phyloP scores from a whole-genome alignment of 2,797 vertebrate species.

The Cyclopterus lumpus region DNA sequence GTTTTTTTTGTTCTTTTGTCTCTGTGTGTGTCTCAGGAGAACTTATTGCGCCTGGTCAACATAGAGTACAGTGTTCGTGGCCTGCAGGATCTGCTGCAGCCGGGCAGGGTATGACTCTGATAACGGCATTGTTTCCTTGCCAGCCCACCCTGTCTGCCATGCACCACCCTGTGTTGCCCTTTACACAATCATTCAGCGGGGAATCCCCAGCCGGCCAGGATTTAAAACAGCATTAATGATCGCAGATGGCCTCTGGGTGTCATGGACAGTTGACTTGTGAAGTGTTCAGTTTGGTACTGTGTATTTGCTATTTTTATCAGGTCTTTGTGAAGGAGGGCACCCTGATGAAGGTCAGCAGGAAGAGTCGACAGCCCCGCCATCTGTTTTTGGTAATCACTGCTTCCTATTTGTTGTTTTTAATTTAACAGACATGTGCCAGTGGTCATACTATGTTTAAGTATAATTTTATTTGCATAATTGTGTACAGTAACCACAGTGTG shows the following conservation, averaged over 20 bases:
- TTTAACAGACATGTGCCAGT: not conserved
- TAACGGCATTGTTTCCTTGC: conserved; percentile 77
- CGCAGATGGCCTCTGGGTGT: conserved; percentile 29
- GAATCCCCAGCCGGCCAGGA: conserved; percentile 60
- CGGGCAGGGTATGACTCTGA: conserved; percentile 90
- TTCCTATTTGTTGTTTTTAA: conserved; percentile 41
- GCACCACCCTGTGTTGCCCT: conserved; percentile 60
- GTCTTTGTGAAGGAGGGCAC: conserved; percentile 88
- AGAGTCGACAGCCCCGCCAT: conserved; percentile 91
- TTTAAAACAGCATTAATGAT: conserved; percentile 42
- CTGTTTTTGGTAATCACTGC: conserved; percentile 91
- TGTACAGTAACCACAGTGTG: not conserved
- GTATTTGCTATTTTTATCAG: conserved; percentile 73
- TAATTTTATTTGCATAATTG: conserved; percentile 1
- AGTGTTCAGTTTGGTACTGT: not conserved
- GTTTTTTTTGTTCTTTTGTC: conserved; percentile 33
- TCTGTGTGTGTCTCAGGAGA: conserved; percentile 83
- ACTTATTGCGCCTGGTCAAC: conserved; percentile 93
- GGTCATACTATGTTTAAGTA: not conserved
- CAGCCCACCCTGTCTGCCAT: conserved; percentile 62
- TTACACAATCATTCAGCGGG: conserved; percentile 59
- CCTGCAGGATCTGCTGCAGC: conserved; percentile 90
- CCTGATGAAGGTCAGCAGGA: conserved; percentile 94
- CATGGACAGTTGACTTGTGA: conserved; percentile 21
- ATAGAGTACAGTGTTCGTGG: conserved; percentile 94